These are phyloP conservation scores for Phalacrocorax pelagicus DNA, from an alignment of 2,113 vertebrate species.

Conservation along the genomic window DNA sequence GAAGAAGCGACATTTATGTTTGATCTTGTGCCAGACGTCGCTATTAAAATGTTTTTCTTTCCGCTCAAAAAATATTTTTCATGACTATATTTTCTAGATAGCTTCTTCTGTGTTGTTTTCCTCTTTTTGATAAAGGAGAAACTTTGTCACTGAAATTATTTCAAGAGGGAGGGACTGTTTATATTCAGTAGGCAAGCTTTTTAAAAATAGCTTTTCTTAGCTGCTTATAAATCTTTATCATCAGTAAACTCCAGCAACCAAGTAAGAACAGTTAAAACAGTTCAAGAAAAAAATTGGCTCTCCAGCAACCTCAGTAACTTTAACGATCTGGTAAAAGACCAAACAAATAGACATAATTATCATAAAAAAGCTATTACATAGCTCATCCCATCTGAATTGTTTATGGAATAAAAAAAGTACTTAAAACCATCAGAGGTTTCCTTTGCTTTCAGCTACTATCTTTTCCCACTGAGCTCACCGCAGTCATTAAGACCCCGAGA, in stretches of 20 bases:
- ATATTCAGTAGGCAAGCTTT: background rate
- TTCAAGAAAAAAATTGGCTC: background rate
- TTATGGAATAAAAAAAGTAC: conserved; percentile 33
- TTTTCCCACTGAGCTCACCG: background rate
- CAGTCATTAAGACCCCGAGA: background rate
- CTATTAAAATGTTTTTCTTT: background rate
- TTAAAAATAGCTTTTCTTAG: background rate
- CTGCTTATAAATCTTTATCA: conserved; percentile 24
- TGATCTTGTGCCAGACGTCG: background rate
- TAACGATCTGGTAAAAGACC: conserved; percentile 44
- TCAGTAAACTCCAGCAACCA: background rate
- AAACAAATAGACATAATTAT: conserved; percentile 41
- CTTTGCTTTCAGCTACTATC: background rate
- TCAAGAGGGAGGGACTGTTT: background rate
- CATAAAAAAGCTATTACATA: conserved; percentile 45
- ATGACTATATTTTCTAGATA: background rate
- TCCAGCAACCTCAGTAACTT: conserved; percentile 1
- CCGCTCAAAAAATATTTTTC: background rate
- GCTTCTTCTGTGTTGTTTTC: background rate
- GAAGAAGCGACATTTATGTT: background rate
- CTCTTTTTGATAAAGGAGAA: background rate
- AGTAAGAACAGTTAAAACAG: background rate
- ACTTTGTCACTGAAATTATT: background rate
- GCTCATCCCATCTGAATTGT: conserved; percentile 7
- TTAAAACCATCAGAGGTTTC: conserved; percentile 9